phyloP scores from a whole-genome alignment of 1,140 invertebrate species.

The Oncopeltus fasciatus region DNA sequence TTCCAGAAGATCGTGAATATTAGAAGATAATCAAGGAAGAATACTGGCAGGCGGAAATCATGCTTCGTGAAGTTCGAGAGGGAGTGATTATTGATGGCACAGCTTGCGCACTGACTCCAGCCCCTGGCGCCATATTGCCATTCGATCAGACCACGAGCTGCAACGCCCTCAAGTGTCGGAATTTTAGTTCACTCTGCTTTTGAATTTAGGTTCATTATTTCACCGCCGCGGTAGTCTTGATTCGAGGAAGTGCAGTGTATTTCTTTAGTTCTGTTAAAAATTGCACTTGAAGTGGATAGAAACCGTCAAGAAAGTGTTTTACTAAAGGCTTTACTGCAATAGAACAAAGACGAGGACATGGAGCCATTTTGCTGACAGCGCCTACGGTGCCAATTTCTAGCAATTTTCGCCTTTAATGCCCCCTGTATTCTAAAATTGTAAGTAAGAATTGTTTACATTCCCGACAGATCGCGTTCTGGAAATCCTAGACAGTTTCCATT shows the following conservation, averaged over 20 bases:
- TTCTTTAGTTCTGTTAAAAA: not conserved
- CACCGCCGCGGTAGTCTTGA: not conserved
- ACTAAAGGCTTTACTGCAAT: not conserved
- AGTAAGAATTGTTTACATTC: slow-evolving; percentile 37
- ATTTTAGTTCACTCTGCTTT: slow-evolving; percentile 4
- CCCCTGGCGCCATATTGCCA: slow-evolving; percentile 20
- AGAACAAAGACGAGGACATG: not conserved
- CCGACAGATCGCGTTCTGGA: slow-evolving; percentile 36
- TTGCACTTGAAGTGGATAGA: not conserved
- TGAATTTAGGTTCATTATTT: not conserved
- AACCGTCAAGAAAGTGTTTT: not conserved
- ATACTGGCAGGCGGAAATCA: no score
- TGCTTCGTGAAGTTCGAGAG: no score
- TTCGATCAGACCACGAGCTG: slow-evolving; percentile 14
- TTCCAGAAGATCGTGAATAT: no score
- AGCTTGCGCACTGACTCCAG: no score
- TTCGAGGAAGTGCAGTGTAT: no score
- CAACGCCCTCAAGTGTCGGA: slow-evolving; percentile 22
- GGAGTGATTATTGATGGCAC: no score
- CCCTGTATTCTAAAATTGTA: slow-evolving; percentile 45
- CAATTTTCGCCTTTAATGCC: slow-evolving; percentile 54
- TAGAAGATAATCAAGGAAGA: no score
- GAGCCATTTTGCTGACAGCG: slow-evolving; percentile 50
- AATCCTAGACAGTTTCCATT: no score
- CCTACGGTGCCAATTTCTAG: slow-evolving; percentile 52